phyloP scores from a whole-genome alignment of 2,888 invertebrate species.

The Pristionchus mayeri region DNA sequence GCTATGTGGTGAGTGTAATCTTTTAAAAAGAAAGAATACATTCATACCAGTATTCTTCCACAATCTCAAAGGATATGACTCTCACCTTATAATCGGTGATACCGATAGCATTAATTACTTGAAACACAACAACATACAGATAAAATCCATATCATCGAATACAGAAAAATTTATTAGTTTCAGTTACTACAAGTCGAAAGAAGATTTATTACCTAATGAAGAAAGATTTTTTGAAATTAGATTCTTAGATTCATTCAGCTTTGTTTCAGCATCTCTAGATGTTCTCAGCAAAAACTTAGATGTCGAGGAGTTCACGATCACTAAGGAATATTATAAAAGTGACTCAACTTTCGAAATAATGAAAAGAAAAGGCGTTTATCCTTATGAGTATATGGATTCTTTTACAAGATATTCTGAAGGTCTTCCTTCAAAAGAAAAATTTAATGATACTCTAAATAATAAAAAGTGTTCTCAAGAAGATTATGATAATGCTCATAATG shows the following conservation, averaged over 20 bases:
- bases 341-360: constrained; percentile 53
- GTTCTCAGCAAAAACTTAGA: constrained; percentile 59
- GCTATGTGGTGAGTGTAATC: constrained; percentile 55
- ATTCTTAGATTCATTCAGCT: constrained; percentile 64
- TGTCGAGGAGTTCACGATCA: constrained; percentile 52
- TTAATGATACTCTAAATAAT: constrained; percentile 2
- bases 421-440: constrained; percentile 58
- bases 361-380: constrained; percentile 69
- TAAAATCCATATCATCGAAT: constrained; percentile 53
- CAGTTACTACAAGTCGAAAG: constrained; percentile 53
- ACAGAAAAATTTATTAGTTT: constrained; percentile 58
- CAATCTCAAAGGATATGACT: constrained; percentile 57
- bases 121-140: constrained; percentile 46
- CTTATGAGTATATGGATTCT: constrained; percentile 73
- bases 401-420: constrained; percentile 64
- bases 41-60: constrained; percentile 58
- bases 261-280: constrained; percentile 55
- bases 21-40: constrained; percentile 53
- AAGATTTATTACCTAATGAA: too few relatives aligned
- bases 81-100: constrained; percentile 55
- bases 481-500: constrained; percentile 61
- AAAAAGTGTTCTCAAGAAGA: constrained; percentile 55
- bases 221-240: constrained; percentile 51
- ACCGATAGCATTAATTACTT: constrained; percentile 48
- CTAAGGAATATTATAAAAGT: constrained; percentile 52